Evolutionary conservation across 2,113 vertebrate species (phyloP), one percentile per base, ranked within the genome.

Genomic region (Labeo catla): DNA sequence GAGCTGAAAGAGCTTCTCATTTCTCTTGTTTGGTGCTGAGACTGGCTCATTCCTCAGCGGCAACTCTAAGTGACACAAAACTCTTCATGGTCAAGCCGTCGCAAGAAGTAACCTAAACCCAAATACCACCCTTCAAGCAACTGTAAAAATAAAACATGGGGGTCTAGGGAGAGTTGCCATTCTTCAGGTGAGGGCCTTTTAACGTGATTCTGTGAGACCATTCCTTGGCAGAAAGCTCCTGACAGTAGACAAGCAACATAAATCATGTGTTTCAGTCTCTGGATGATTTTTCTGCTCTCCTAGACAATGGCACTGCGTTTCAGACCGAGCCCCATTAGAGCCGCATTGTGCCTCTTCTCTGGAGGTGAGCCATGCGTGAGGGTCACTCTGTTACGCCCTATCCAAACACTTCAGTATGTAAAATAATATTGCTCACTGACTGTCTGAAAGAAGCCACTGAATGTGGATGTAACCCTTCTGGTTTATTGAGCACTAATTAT

Each of bases 111-210:
- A 95, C 92, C 88, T 74, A 91, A 96, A 91, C 88, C 91, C 86
- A 90, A 94, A 94, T 94, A 92, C 92, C 94, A 91, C 93, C 94
- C 86, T 93, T 90, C 84, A 90, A 94, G 91, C 91, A 93, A 95
- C 93, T 95, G 94, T 94, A 94, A 94, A 94, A 94, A 94, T 95
- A 91, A 94, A 94, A 93, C 94, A 95, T 93, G 94, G 91, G 94
- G 94, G 94, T 94, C 94, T 70, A 61, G 82, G 84, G 45, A 86
- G 87, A 91, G 84, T 49, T 92, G 93, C 93, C 91, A 94, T 84
- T 93, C 91, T 91, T 86, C 76, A 89, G 91, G 87, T 93, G 89
- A 93, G 91, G 92, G 90, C 86, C 89, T 91, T 92, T 90, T 93
- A 93, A 93, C 91, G 76, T 84, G 90, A 91, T 88, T 91, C 88